Conservation (phyloP, 2,113 vertebrate species). For the Oncorhynchus nerka region DNA sequence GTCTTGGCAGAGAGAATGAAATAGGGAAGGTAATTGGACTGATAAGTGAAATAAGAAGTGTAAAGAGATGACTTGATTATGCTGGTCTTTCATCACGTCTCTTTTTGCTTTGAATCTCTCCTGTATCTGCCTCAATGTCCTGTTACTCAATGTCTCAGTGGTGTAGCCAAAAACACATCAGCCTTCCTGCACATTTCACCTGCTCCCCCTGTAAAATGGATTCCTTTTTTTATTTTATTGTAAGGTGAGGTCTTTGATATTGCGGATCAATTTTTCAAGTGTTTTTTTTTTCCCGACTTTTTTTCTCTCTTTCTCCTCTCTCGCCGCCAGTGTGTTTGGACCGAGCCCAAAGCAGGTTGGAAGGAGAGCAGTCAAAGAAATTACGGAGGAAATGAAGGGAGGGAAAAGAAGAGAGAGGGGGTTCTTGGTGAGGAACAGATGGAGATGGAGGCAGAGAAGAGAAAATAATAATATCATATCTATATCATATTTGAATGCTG, state of each 20-base stretch:
- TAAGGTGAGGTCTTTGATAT: constrained; percentile 64
- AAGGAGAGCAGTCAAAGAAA: constrained; percentile 43
- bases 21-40: constrained; percentile 50
- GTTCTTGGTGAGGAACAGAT: constrained; percentile 47
- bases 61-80: constrained; percentile 18
- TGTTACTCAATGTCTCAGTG: constrained; percentile 21
- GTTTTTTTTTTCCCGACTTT: constrained; percentile 51
- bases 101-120: neutral
- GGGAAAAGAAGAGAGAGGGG: constrained; percentile 9
- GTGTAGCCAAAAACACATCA: constrained; percentile 41
- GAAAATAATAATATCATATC: constrained; percentile 62
- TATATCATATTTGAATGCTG: constrained; percentile 66
- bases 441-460: constrained; percentile 48
- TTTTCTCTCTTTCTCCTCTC: constrained; percentile 23
- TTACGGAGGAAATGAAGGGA: constrained; percentile 32
- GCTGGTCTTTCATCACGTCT: constrained; percentile 8
- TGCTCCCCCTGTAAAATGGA: constrained; percentile 40
- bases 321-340: constrained; percentile 25
- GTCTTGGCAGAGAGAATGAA: constrained; percentile 32
- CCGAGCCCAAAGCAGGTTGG: constrained; percentile 35
- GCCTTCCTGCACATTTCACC: constrained; percentile 47
- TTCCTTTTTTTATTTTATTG: constrained; percentile 19
- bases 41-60: constrained; percentile 43
- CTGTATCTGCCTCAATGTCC: constrained; percentile 33
- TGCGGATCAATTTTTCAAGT: constrained; percentile 64